A percentile compares a stretch with the other conserved stretches of the same genome.
Evolutionary conservation across 2,888 invertebrate genomes (phyloP).

Genomic region (Rhabditophanes sp.): DNA sequence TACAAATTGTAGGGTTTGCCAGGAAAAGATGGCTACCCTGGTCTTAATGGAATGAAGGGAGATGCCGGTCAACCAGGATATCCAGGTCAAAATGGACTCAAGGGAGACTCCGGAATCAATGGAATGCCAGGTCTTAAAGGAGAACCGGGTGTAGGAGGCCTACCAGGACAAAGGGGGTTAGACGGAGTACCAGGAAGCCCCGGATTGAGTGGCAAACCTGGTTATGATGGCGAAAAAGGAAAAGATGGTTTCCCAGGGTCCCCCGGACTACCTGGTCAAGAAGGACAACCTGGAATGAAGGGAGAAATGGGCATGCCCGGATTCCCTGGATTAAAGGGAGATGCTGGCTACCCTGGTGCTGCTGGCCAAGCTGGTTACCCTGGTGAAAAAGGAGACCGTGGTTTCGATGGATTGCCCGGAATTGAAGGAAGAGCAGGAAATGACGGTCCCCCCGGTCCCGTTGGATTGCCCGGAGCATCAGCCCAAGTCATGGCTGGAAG

Average conservation of each 20-base stretch:
- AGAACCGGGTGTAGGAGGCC: slow-evolving; percentile 30
- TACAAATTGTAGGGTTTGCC: no score
- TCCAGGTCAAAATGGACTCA: slow-evolving; percentile 28
- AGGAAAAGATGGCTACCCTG: slow-evolving; percentile 47
- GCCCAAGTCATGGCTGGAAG: no score
- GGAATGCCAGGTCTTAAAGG: slow-evolving; percentile 44
- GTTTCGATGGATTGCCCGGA: slow-evolving; percentile 33
- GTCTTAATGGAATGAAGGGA: slow-evolving; percentile 22
- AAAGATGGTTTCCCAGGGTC: slow-evolving; percentile 20
- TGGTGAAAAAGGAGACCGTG: slow-evolving; percentile 34
- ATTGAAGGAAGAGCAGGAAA: slow-evolving; percentile 38
- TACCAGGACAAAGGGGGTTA: slow-evolving; percentile 43
- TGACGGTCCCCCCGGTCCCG: slow-evolving; percentile 41
- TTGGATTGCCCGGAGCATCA: slow-evolving; percentile 48
- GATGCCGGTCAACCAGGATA: slow-evolving; percentile 23
- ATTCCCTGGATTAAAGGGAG: slow-evolving; percentile 51
- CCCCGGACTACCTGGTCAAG: slow-evolving; percentile 21
- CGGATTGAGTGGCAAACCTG: slow-evolving; percentile 49
- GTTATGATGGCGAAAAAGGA: slow-evolving; percentile 52
- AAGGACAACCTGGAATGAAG: slow-evolving; percentile 16
- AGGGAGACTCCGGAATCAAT: slow-evolving; percentile 47
- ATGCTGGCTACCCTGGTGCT: slow-evolving; percentile 11
- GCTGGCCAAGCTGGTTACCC: slow-evolving; percentile 46
- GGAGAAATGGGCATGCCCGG: slow-evolving; percentile 28
- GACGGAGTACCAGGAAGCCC: slow-evolving; percentile 42